phyloP scores from a whole-genome alignment of 2,888 invertebrate species.

The Mesopsocus fuscifrons region DNA sequence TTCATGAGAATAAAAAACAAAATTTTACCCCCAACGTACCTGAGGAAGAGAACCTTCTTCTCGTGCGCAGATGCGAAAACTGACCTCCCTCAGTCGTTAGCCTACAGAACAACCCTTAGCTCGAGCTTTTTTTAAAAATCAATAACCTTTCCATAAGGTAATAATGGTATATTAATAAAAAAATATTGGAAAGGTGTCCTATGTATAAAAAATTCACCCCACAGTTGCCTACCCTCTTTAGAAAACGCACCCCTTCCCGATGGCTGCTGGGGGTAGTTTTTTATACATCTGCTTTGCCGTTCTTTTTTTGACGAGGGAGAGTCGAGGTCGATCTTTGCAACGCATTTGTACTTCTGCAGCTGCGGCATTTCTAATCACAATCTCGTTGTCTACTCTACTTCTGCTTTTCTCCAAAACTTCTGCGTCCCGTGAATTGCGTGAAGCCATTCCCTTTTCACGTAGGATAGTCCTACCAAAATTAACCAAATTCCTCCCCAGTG shows the following conservation, averaged over 20 bases:
- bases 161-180: conserved; percentile 10
- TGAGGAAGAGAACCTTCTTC: no score
- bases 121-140: conserved; percentile 8
- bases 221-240: conserved; percentile 5
- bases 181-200: conserved; percentile 8
- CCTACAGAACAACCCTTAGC: conserved; percentile 7
- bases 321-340: no score
- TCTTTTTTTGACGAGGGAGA: neutral
- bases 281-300: neutral
- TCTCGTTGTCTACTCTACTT: no score
- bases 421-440: no score
- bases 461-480: no score
- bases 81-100: conserved; percentile 1
- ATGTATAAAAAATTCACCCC: conserved; percentile 9
- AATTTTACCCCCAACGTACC: no score
- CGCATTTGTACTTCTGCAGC: neutral
- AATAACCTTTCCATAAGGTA: conserved; percentile 8
- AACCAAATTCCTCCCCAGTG: no score
- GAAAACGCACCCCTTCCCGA: conserved; percentile 8
- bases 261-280: conserved; percentile 8
- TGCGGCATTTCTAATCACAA: neutral
- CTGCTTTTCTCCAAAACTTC: no score
- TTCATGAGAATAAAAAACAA: no score
- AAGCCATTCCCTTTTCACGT: no score
- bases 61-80: conserved; percentile 10